Conservation (phyloP, 53 echinoderm and acorn worm genomes). For the Apostichopus leukothele region DNA sequence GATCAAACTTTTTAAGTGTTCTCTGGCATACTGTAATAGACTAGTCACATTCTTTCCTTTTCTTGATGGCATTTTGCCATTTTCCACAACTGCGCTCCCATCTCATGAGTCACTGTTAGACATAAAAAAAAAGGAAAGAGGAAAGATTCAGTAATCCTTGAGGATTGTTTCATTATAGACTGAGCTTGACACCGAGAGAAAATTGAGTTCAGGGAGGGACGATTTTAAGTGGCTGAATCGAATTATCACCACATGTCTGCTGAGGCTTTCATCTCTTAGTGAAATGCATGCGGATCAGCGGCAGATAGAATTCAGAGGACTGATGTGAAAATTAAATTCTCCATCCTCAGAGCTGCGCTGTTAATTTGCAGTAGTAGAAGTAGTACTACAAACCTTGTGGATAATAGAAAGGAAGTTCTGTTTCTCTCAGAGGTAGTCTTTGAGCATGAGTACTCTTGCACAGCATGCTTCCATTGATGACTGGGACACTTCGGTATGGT, state of each 20-base stretch:
- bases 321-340: constrained; percentile 31
- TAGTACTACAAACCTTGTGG: too few relatives aligned
- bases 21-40: too few relatives aligned
- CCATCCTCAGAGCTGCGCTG: neutral
- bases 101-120: constrained; percentile 31
- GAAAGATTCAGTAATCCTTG: constrained; percentile 23
- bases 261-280: neutral
- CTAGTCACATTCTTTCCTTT: neutral
- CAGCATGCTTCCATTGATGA: too few relatives aligned
- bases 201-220: constrained; percentile 19
- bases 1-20: too few relatives aligned
- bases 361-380: neutral
- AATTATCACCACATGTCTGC: constrained; percentile 20
- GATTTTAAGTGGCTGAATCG: constrained; percentile 36
- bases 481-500: too few relatives aligned
- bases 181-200: constrained; percentile 13
- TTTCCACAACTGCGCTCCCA: neutral
- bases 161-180: constrained; percentile 30
- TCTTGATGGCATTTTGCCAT: neutral
- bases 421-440: too few relatives aligned
- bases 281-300: neutral
- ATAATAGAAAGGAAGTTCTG: too few relatives aligned
- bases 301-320: constrained; percentile 1
- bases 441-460: too few relatives aligned
- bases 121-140: constrained; percentile 5